Evolutionary conservation across 2,113 vertebrate species (phyloP), one percentile per base, ranked within the genome.

Genomic region (Mustelus asterias): DNA sequence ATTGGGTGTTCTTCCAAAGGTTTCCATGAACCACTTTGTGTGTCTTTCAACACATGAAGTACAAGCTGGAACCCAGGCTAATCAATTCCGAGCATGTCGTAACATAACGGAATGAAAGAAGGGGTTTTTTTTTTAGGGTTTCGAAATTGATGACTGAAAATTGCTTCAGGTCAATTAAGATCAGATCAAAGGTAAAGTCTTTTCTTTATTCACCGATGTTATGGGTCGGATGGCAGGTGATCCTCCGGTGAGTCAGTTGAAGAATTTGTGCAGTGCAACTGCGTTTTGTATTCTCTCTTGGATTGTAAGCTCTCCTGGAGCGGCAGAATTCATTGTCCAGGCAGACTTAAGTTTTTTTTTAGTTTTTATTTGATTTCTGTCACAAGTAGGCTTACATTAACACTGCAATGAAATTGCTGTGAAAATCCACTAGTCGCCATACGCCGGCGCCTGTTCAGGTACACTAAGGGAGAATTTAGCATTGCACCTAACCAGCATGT

Each of bases 81-180:
- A 72, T 54, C 69, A 72, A 26, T 29, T 24, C 44, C 48, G 69
- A 29, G 72, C 41, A 70, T 72, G 94, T 33, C 44, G 18, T 70
- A 95, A 54, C 69, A 54, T 95, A 48, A 94, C 67, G 29, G 67
- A 44, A 41, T 94, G 93, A 70, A 94, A 26, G 65, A 70, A 67
- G 63, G 94, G 41, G 26, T 10, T 48, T 48, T 54, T 20, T 11
- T 94, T 48, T 70, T 70, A 69, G 94, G 65, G 48, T 72, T 95
- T 72, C 26, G 22, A 54, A 76, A 76, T 63, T 92, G 63, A 22
- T 65, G 63, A 65, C 9, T 37, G 18, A 93, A 63, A 65, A 41
- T 93, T 67, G 33, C 60, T 93, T 65, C 33, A 65, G 33, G 89
- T 22, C 89, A 93, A 67, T 65, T 65, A 37, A 93, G 60, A 65